phyloP scores from a whole-genome alignment of 2,888 invertebrate genomes.

The Sinhomidia bicolor region DNA sequence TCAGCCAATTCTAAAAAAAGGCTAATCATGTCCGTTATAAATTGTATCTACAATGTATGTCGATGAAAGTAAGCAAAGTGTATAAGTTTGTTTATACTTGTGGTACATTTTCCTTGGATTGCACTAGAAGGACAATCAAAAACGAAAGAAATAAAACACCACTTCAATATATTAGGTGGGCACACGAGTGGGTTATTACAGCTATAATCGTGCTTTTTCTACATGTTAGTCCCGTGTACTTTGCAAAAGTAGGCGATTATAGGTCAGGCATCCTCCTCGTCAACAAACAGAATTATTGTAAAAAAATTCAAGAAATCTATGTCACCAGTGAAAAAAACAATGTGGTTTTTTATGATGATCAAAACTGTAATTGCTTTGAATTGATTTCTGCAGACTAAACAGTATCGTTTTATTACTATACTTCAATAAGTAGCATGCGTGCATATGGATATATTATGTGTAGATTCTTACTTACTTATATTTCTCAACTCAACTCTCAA shows the following conservation, averaged over 20 bases:
- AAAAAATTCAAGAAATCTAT: constrained; percentile 24
- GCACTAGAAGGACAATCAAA: no score
- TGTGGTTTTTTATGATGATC: constrained; percentile 3
- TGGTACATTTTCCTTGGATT: no score
- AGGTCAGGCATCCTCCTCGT: constrained; percentile 33
- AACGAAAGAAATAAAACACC: no score
- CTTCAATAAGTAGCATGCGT: neutral
- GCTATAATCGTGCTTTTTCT: constrained; percentile 5
- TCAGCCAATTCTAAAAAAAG: no score
- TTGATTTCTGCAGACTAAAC: neutral
- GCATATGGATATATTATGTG: neutral
- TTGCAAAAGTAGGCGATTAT: constrained; percentile 15
- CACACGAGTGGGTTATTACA: neutral
- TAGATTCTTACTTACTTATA: neutral
- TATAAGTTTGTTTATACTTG: no score
- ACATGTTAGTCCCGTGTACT: neutral
- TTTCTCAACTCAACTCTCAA: constrained; percentile 17
- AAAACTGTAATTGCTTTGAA: constrained; percentile 29
- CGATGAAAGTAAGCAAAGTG: no score
- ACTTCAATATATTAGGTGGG: no score
- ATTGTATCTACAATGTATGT: no score
- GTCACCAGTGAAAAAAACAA: constrained; percentile 1
- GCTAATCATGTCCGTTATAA: no score
- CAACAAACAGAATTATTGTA: constrained; percentile 5
- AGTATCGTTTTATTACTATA: neutral